These are phyloP conservation scores for Bos javanicus DNA, from an alignment of 2,113 vertebrate genomes.

Conservation along the genomic window DNA sequence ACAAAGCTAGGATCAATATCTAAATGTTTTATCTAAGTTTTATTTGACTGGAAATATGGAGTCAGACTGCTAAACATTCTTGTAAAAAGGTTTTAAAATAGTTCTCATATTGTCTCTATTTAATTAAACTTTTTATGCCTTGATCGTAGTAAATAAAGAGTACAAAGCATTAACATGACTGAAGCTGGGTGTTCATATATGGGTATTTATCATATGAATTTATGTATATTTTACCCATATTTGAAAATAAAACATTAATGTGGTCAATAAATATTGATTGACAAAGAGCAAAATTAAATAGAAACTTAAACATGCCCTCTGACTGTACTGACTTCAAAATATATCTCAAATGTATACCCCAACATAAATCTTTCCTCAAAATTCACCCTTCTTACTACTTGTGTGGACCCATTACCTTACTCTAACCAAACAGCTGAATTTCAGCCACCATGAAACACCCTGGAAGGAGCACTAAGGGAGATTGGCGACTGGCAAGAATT, in stretches of 20 bases:
- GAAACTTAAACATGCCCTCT: not conserved
- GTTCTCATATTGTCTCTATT: not conserved
- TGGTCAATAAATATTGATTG: not conserved
- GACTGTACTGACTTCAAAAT: not conserved
- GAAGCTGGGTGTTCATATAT: not conserved
- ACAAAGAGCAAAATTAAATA: not conserved
- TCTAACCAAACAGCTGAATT: not conserved
- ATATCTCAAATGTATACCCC: not conserved
- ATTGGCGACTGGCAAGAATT: not conserved
- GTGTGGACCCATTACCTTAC: not conserved
- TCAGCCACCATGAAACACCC: not conserved
- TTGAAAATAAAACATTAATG: not conserved
- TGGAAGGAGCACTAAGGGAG: not conserved
- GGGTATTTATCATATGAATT: not conserved
- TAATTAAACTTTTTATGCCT: not conserved
- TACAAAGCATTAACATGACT: not conserved
- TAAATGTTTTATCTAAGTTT: not conserved
- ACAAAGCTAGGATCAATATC: not conserved
- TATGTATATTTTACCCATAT: not conserved
- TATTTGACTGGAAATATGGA: not conserved
- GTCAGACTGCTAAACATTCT: not conserved
- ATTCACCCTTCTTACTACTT: not conserved
- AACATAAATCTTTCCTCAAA: not conserved
- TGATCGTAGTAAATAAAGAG: not conserved
- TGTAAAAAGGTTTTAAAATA: not conserved